A percentile compares a stretch with the other conserved stretches of the same genome.
Conservation (phyloP, 2,888 invertebrate species). For the Athalia rosae region DNA sequence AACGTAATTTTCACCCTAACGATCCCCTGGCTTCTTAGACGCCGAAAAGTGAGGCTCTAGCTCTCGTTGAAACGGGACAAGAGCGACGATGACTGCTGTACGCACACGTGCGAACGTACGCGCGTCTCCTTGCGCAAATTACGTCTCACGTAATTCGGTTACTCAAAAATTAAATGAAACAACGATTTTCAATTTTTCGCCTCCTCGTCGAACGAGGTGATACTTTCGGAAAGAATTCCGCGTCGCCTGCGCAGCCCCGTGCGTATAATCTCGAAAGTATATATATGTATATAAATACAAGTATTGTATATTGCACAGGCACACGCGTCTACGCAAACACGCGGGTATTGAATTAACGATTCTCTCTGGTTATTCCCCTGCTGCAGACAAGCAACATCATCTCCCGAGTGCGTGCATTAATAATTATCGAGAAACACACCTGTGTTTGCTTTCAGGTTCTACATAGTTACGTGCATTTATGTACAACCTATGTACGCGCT, state of each 20-base stretch:
- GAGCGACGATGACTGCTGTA: background rate
- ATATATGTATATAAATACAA: background rate
- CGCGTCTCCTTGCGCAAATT: no score
- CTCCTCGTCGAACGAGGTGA: no score
- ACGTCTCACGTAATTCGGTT: no score
- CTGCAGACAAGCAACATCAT: background rate
- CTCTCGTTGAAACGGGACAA: conserved; percentile 19
- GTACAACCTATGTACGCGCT: no score
- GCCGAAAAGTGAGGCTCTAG: conserved; percentile 18
- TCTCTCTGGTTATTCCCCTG: conserved; percentile 21
- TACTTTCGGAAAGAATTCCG: no score
- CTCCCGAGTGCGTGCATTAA: conserved; percentile 38
- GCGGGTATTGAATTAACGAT: conserved; percentile 28
- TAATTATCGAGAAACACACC: conserved; percentile 26
- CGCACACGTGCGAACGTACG: no score
- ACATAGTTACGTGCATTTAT: no score
- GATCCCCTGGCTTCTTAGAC: background rate
- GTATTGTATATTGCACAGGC: conserved; percentile 12
- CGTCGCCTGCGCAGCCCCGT: no score
- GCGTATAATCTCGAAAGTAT: no score
- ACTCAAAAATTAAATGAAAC: no score
- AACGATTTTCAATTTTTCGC: no score
- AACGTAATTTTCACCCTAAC: conserved; percentile 30
- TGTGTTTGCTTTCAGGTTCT: conserved; percentile 9
- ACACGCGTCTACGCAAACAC: conserved; percentile 18